Conservation (phyloP, 1,140 invertebrate genomes). For the Pectinophora gossypiella region DNA sequence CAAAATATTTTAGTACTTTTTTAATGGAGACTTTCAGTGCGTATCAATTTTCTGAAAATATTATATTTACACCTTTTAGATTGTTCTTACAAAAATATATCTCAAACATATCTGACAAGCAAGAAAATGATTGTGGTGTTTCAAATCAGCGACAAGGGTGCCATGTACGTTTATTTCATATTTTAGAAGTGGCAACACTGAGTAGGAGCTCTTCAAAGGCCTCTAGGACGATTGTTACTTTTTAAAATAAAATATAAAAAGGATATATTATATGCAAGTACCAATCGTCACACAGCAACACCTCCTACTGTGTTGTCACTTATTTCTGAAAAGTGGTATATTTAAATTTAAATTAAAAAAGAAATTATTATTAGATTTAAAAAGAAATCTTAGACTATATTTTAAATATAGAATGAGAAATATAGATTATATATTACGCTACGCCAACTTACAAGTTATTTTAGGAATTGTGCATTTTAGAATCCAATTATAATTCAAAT, state of each 20-base stretch:
- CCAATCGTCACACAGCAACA: constrained; percentile 48
- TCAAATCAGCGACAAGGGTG: constrained; percentile 70
- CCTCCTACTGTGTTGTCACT: constrained; percentile 69
- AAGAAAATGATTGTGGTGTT: constrained; percentile 64
- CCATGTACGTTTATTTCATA: constrained; percentile 57
- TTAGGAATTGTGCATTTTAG: no score
- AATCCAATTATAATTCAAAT: no score
- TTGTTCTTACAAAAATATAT: not conserved
- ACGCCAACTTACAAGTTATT: no score
- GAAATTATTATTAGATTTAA: no score
- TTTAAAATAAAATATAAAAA: constrained; percentile 18
- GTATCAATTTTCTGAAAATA: no score
- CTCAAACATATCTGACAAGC: constrained; percentile 24
- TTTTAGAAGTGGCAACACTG: constrained; percentile 60
- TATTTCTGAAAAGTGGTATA: constrained; percentile 38
- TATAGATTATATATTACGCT: no score
- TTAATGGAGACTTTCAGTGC: no score
- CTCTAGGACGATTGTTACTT: constrained; percentile 61
- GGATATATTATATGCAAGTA: constrained; percentile 29
- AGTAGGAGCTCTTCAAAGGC: constrained; percentile 45
- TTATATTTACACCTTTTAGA: no score
- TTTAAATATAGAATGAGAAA: no score
- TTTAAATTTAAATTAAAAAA: constrained; percentile 14
- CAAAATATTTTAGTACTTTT: no score
- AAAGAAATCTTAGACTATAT: no score